A percentile compares a stretch with the other conserved stretches of the same genome.
These are phyloP conservation scores for Eristalis intricaria DNA, from an alignment of 2,888 invertebrate species.

Conservation along the genomic window DNA sequence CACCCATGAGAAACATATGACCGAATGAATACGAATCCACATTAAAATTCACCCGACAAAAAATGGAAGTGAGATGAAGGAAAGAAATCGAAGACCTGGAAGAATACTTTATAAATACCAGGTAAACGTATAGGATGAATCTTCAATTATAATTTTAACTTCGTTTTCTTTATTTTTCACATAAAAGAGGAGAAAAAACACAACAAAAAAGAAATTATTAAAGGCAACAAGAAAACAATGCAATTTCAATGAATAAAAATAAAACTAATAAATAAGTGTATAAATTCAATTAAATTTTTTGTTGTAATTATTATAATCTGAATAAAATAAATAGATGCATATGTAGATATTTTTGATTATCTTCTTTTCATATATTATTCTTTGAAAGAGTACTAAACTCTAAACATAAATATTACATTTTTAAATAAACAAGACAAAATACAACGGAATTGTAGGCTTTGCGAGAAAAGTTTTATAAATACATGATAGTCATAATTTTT, in stretches of 20 bases:
- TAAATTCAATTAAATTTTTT: slow-evolving; percentile 23
- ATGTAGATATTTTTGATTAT: slow-evolving; percentile 20
- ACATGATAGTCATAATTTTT: slow-evolving; percentile 34
- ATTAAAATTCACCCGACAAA: too few relatives aligned
- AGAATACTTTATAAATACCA: neutral
- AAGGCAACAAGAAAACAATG: slow-evolving; percentile 1
- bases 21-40: too few relatives aligned
- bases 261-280: slow-evolving; percentile 24
- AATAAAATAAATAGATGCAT: slow-evolving; percentile 51
- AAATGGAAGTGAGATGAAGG: neutral
- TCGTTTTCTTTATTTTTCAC: slow-evolving; percentile 18
- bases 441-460: neutral
- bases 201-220: slow-evolving; percentile 15
- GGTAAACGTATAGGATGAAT: neutral
- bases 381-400: slow-evolving; percentile 8
- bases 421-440: slow-evolving; percentile 29
- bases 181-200: slow-evolving; percentile 30
- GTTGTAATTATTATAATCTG: slow-evolving; percentile 11
- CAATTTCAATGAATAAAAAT: slow-evolving; percentile 1
- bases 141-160: neutral
- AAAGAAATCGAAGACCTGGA: neutral
- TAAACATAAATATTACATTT: slow-evolving; percentile 15
- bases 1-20: too few relatives aligned
- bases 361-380: slow-evolving; percentile 27
- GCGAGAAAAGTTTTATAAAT: slow-evolving; percentile 12